Conservation (phyloP, 2,888 invertebrate genomes). For the Philopedon plagiatum region DNA sequence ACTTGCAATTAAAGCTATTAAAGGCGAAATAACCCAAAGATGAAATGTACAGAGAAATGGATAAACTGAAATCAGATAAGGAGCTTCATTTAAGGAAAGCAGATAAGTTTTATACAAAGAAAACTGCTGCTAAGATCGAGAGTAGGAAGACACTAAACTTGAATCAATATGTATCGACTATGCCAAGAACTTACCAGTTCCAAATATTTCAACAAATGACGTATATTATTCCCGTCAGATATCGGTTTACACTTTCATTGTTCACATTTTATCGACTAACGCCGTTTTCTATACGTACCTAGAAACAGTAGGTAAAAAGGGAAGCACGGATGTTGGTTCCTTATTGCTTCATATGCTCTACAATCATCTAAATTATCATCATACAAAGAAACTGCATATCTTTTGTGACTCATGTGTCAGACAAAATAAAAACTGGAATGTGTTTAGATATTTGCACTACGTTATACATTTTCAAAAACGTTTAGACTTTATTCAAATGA, state of each 20-base stretch:
- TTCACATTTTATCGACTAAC: background rate
- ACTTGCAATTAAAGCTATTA: background rate
- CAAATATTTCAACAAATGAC: background rate
- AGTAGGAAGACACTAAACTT: background rate
- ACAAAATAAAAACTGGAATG: conserved; percentile 5
- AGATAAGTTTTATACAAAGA: background rate
- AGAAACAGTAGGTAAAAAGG: conserved; percentile 4
- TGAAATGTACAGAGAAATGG: background rate
- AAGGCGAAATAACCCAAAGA: background rate
- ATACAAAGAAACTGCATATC: background rate
- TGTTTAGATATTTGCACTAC: conserved; percentile 5
- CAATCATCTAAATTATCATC: background rate
- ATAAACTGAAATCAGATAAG: background rate
- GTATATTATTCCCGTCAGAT: background rate
- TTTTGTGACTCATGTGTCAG: conserved; percentile 8
- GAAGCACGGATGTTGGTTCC: conserved; percentile 2
- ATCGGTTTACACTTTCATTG: conserved; percentile 1
- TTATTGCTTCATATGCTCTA: background rate
- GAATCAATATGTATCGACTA: conserved; percentile 2
- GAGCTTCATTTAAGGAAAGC: background rate
- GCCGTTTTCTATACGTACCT: background rate
- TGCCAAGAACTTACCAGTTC: background rate
- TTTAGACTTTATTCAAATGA: conserved; percentile 8
- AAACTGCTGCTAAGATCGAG: background rate
- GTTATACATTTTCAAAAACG: conserved; percentile 18